Base-by-base conservation (phyloP, 2,113 vertebrate genomes). In the Thryonomys swinderianus region DNA sequence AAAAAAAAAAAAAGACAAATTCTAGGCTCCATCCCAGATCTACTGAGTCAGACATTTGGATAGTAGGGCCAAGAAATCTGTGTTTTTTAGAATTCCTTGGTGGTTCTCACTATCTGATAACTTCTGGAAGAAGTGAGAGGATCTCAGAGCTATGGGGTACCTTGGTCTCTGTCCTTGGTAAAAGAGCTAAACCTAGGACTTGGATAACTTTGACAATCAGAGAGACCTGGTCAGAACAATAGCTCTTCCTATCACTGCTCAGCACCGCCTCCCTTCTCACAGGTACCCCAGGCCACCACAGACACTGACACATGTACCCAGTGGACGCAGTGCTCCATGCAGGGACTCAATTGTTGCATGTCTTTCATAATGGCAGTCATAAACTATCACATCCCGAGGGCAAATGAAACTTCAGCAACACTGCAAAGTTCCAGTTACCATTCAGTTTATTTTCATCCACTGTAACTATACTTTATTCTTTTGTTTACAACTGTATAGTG, bases 81-180 rank as follows among this genome's bases (percentile, higher is more conserved):
- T 76, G 30, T 81, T 53, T 92, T 67, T 69, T 8, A 92, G 86
- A 55, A 8, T 86, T 82, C 40, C 37, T 76, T 59, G 61, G 20
- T 80, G 62, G 78, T 55, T 91, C 59, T 92, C 20, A 76, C 88
- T 42, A 74, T 55, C 64, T 79, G 69, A 32, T 79, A 85, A 82
- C 37, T 40, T 74, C 42, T 73, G 55, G 76, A 73, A 86, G 9
- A 40, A 30, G 5, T 20, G 37, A 88, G 27, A 91, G 25, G 27
- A 51, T 67, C 79, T 12, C 8, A 45, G 32, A 21, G 27, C 37
- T 74, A 2, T 82, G 62, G 34, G 42, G 34, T 62, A 42, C 57
- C 9, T 81, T 69, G 18, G 42, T 74, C 23, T 69, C 85, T 71
- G 34, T 4, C 42, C 64, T 37, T n/a, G 18, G 64, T 55, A 20